These are phyloP conservation scores for Alosa alosa DNA, from an alignment of 2,113 vertebrate species.

Conservation along the genomic window DNA sequence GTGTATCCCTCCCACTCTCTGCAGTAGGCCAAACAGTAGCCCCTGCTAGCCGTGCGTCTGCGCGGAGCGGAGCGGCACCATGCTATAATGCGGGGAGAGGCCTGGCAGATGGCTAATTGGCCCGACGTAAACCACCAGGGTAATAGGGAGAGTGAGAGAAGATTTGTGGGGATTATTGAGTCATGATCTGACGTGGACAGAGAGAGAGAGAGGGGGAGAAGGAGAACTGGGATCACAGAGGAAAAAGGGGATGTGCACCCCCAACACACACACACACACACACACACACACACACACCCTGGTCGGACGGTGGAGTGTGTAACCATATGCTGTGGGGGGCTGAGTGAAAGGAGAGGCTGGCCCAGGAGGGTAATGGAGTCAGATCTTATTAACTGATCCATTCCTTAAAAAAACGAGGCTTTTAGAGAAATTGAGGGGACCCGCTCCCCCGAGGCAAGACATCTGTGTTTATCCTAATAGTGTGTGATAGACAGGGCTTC, in stretches of 20 bases:
- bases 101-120: conserved; percentile 89
- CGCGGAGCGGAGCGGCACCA: not conserved
- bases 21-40: not conserved
- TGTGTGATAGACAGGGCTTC: not conserved
- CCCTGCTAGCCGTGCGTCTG: not conserved
- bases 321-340: conserved; percentile 36
- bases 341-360: conserved; percentile 33
- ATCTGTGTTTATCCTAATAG: conserved; percentile 41
- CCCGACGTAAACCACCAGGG: conserved; percentile 72
- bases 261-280: not conserved
- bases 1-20: not conserved
- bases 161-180: conserved; percentile 69
- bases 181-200: conserved; percentile 55
- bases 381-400: conserved; percentile 54
- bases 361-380: conserved; percentile 48
- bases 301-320: conserved; percentile 10
- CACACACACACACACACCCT: not conserved
- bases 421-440: conserved; percentile 50
- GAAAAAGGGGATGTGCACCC: conserved; percentile 32
- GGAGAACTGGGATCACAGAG: not conserved
- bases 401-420: conserved; percentile 41
- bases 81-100: conserved; percentile 34
- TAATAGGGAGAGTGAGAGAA: conserved; percentile 64
- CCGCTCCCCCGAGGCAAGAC: conserved; percentile 32
- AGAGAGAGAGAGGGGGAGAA: not conserved